Evolutionary conservation across 2,113 vertebrate genomes (phyloP).

Genomic region (Talpa occidentalis): DNA sequence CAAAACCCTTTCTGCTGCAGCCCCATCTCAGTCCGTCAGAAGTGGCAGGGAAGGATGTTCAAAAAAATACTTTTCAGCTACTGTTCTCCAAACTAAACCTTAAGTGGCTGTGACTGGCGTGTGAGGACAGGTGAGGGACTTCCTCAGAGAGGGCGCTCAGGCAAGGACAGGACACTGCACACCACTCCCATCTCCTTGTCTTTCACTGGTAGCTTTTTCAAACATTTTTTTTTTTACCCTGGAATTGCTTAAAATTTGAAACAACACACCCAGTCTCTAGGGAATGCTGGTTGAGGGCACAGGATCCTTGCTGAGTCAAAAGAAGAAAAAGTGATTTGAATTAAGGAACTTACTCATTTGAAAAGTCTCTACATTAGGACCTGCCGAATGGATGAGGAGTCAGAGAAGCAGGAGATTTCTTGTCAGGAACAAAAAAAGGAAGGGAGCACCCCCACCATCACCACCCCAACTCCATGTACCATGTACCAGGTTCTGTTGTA

Average conservation of each 20-base stretch:
- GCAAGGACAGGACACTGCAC: neutral
- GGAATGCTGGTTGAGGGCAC: neutral
- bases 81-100: neutral
- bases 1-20: conserved; percentile 56
- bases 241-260: conserved; percentile 44
- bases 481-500: fast-evolving
- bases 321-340: neutral
- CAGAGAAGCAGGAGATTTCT: neutral
- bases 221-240: neutral
- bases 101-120: neutral
- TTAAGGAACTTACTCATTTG: neutral
- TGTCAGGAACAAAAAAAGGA: neutral
- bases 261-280: neutral
- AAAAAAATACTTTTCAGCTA: neutral
- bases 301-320: neutral
- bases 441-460: too few species aligned
- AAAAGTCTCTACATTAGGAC: neutral
- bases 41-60: neutral
- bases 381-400: neutral
- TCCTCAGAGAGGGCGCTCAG: neutral
- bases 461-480: fast-evolving
- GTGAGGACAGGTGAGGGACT: neutral
- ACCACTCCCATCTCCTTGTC: neutral
- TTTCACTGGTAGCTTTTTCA: conserved; percentile 7
- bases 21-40: conserved; percentile 10